phyloP scores from a whole-genome alignment of 2,797 vertebrate genomes.

The Hippocampus kuda region DNA sequence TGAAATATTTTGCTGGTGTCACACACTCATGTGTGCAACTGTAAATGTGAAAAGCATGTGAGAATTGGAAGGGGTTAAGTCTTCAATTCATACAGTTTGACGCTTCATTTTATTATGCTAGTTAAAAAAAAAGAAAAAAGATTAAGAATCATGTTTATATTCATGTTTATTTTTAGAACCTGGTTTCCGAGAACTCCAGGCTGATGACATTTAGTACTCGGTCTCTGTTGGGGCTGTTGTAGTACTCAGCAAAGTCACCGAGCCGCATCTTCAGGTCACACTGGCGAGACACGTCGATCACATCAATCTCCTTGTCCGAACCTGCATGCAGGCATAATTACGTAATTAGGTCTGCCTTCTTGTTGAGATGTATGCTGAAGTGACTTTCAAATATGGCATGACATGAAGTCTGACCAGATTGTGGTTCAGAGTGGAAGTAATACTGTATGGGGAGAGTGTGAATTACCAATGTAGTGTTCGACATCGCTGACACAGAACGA shows the following conservation, averaged over 20 bases:
- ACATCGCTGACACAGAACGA: conserved; percentile 81
- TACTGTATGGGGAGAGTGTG: background rate
- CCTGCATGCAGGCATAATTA: conserved; percentile 56
- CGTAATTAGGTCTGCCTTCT: background rate
- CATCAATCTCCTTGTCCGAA: conserved; percentile 85
- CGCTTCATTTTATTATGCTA: too few relatives aligned
- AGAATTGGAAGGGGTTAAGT: too few relatives aligned
- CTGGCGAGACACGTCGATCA: conserved; percentile 86
- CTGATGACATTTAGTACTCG: conserved; percentile 88
- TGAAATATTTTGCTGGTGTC: too few relatives aligned
- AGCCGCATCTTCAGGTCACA: conserved; percentile 86
- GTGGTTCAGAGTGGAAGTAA: background rate
- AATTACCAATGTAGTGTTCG: conserved; percentile 82
- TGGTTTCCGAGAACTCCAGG: conserved; percentile 92
- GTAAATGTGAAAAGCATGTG: too few relatives aligned
- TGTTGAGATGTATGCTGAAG: background rate
- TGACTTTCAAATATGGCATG: background rate
- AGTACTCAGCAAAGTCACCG: conserved; percentile 85
- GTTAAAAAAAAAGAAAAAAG: too few relatives aligned
- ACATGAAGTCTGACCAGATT: background rate
- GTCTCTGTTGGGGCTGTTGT: conserved; percentile 82
- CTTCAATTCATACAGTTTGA: too few relatives aligned
- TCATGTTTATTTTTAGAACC: conserved; percentile 49
- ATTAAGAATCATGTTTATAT: too few relatives aligned
- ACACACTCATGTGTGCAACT: too few relatives aligned